Conservation (phyloP, 2,888 invertebrate species). For the Strigamia transsilvanica region DNA sequence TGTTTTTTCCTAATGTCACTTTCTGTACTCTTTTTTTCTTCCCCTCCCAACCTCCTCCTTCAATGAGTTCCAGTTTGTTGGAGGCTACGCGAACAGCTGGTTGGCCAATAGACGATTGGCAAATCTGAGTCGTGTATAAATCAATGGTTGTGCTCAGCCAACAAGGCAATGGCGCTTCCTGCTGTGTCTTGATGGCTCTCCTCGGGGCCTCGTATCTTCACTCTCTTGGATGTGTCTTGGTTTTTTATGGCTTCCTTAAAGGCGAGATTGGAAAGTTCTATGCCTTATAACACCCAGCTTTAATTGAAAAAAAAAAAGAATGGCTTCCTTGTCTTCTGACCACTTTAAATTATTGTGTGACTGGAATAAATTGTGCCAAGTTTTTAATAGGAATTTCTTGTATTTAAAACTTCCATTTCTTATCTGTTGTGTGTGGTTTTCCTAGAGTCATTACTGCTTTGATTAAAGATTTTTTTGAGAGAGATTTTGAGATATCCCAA, state of each 20-base stretch:
- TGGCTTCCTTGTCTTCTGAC: background rate
- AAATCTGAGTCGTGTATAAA: conserved; percentile 8
- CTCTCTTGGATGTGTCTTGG: conserved; percentile 2
- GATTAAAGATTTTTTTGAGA: too few species aligned
- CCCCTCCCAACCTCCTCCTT: background rate
- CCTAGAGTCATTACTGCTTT: too few species aligned
- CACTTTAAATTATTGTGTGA: background rate
- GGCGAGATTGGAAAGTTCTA: background rate
- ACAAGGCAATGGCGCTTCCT: conserved; percentile 8
- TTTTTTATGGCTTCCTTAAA: conserved; percentile 8
- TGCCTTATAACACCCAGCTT: background rate
- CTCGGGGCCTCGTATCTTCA: conserved; percentile 3
- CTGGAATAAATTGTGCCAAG: background rate
- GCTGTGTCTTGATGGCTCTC: conserved; percentile 8
- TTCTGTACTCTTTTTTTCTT: background rate
- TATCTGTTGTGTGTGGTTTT: background rate
- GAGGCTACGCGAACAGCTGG: background rate
- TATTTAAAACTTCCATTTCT: background rate
- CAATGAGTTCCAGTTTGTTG: background rate
- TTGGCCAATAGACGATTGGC: conserved; percentile 8
- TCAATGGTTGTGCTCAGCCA: conserved; percentile 8
- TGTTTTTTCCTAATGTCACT: background rate
- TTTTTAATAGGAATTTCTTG: background rate
- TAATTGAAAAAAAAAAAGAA: background rate
- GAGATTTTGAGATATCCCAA: too few species aligned